Percentiles rank a stretch among this genome's conserved stretches.
phyloP scores from a whole-genome alignment of 2,888 invertebrate species.

The Sceliomorpha sp. region DNA sequence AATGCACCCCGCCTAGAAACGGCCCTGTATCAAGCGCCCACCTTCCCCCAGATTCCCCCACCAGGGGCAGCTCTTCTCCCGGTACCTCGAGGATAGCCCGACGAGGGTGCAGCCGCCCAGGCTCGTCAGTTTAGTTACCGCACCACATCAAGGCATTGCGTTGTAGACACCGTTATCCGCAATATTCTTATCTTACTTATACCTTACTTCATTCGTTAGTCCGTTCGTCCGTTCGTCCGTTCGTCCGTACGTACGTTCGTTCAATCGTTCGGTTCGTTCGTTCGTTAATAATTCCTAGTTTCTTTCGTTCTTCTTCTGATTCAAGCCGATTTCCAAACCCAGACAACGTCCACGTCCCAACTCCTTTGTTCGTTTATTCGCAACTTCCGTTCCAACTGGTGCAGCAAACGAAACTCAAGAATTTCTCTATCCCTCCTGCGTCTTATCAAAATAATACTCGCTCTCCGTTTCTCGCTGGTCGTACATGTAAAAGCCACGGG shows the following conservation, averaged over 20 bases:
- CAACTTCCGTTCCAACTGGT: conserved; percentile 24
- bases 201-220: conserved; percentile 58
- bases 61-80: conserved; percentile 53
- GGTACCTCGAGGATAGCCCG: conserved; percentile 57
- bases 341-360: not conserved
- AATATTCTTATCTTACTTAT: conserved; percentile 75
- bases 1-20: conserved; percentile 57
- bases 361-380: conserved; percentile 3
- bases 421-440: not conserved
- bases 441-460: conserved; percentile 3
- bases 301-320: conserved; percentile 16
- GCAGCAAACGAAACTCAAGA: conserved; percentile 9
- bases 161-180: conserved; percentile 80
- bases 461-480: not conserved
- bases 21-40: conserved; percentile 55
- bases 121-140: conserved; percentile 80
- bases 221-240: conserved; percentile 63
- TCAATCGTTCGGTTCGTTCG: conserved; percentile 63
- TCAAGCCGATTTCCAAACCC: conserved; percentile 9
- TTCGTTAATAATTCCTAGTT: conserved; percentile 41
- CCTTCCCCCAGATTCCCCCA: conserved; percentile 54
- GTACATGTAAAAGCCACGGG: too few relatives aligned
- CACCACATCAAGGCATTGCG: conserved; percentile 80
- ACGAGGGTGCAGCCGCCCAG: conserved; percentile 61
- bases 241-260: conserved; percentile 61